These are phyloP conservation scores for Parazoanthus swiftii DNA, from an alignment of 92 coral and sea anemone genomes.

Conservation along the genomic window DNA sequence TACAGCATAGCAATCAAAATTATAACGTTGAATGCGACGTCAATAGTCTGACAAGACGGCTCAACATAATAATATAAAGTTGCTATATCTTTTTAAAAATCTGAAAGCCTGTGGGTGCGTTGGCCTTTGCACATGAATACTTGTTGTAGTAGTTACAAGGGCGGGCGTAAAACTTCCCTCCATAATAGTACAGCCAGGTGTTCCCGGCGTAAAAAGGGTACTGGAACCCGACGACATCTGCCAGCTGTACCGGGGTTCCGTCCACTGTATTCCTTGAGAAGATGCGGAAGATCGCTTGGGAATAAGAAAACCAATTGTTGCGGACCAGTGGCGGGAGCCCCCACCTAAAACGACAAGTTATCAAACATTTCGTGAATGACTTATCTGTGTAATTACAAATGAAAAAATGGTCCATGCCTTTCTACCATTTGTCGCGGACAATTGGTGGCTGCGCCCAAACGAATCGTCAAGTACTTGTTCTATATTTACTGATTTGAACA, in stretches of 20 bases:
- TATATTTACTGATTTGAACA: no score
- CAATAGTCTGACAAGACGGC: no score
- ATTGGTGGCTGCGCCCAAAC: no score
- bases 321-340: conserved; percentile 25
- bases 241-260: conserved; percentile 66
- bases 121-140: conserved; percentile 47
- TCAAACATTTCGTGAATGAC: no score
- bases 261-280: conserved; percentile 57
- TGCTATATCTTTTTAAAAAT: conserved; percentile 63
- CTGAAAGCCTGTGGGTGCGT: conserved; percentile 49
- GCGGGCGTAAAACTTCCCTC: conserved; percentile 49
- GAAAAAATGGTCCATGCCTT: no score
- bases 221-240: conserved; percentile 64
- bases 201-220: conserved; percentile 42
- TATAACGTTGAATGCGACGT: no score
- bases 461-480: no score
- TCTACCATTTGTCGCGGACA: no score
- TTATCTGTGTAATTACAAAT: no score
- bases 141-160: conserved; percentile 47
- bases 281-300: conserved; percentile 57
- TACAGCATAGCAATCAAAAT: no score
- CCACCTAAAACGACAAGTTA: neutral
- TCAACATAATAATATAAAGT: no score
- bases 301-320: conserved; percentile 45
- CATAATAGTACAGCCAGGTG: conserved; percentile 55